phyloP scores from a whole-genome alignment of 2,113 vertebrate genomes.

The Ammodytes dubius region DNA sequence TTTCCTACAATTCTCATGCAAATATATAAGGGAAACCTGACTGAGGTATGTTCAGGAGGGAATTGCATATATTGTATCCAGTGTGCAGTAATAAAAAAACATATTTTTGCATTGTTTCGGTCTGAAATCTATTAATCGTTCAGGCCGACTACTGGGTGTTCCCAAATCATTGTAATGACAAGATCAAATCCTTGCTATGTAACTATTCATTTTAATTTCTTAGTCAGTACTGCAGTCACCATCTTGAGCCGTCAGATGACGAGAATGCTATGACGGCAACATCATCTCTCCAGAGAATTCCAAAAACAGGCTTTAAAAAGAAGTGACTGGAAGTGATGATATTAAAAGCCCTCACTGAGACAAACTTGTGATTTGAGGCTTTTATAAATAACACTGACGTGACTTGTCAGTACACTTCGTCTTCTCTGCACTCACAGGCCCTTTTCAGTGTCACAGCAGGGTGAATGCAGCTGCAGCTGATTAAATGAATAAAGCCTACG shows the following conservation, averaged over 20 bases:
- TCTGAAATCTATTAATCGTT: no score
- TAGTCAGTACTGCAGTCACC: conserved; percentile 9
- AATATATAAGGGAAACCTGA: no score
- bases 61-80: no score
- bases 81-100: no score
- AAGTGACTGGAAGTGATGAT: conserved; percentile 52
- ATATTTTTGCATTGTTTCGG: no score
- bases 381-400: conserved; percentile 53
- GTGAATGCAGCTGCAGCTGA: conserved; percentile 35
- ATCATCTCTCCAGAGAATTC: conserved; percentile 31
- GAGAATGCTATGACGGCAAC: background rate
- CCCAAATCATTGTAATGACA: conserved; percentile 13
- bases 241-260: conserved; percentile 17
- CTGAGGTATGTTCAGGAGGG: no score
- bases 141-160: background rate
- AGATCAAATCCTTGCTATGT: background rate
- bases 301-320: conserved; percentile 44
- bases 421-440: conserved; percentile 5
- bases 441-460: conserved; percentile 36
- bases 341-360: conserved; percentile 55
- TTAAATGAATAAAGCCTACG: background rate
- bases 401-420: conserved; percentile 32
- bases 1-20: no score
- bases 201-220: conserved; percentile 11
- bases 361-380: conserved; percentile 55